phyloP scores from a whole-genome alignment of 2,888 invertebrate species.

The Eupsilia transversa region DNA sequence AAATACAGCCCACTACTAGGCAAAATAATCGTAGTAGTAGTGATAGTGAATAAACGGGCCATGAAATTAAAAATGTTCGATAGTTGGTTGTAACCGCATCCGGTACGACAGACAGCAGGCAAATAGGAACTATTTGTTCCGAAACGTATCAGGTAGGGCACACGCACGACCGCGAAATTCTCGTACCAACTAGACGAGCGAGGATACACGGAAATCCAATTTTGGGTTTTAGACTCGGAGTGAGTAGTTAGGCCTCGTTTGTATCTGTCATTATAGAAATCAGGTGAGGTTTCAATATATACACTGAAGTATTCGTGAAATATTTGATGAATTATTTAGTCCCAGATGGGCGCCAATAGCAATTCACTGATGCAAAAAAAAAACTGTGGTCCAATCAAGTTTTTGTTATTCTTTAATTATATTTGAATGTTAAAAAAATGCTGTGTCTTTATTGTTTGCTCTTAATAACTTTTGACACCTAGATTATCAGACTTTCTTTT shows the following conservation, averaged over 20 bases:
- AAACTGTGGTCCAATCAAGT: background rate
- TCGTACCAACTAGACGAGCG: conserved; percentile 33
- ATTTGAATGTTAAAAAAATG: background rate
- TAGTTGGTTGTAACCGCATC: conserved; percentile 71
- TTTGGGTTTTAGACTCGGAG: conserved; percentile 43
- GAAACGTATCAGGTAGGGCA: conserved; percentile 75
- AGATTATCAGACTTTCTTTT: conserved; percentile 22
- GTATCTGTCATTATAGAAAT: conserved; percentile 19
- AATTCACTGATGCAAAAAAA: background rate
- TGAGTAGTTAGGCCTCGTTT: conserved; percentile 22
- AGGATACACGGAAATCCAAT: conserved; percentile 57
- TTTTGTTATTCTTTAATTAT: background rate
- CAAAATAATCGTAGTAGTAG: conserved; percentile 41
- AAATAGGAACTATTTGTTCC: conserved; percentile 84
- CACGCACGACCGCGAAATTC: conserved; percentile 58
- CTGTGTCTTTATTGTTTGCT: background rate
- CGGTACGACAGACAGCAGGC: conserved; percentile 79
- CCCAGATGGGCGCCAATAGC: background rate
- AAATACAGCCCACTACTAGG: background rate
- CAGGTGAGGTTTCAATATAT: no score
- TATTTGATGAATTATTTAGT: background rate
- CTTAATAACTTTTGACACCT: background rate
- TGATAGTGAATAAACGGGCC: conserved; percentile 79
- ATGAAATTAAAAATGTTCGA: conserved; percentile 87
- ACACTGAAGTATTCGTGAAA: no score